phyloP scores from a whole-genome alignment of 2,797 vertebrate species.

The Nyctalus aviator region DNA sequence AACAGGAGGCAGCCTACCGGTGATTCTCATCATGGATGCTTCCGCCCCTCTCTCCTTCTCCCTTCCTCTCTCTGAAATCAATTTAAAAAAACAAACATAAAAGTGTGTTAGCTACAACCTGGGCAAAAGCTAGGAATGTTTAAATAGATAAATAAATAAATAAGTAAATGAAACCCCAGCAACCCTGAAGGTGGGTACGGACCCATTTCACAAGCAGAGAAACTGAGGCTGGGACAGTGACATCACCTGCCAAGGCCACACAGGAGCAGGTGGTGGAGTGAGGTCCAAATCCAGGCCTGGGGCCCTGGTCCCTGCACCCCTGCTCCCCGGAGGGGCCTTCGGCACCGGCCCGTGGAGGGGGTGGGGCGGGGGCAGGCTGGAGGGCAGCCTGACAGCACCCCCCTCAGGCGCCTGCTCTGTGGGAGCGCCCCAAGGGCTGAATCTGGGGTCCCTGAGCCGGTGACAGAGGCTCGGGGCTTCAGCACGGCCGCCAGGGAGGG shows the following conservation, averaged over 20 bases:
- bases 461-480: background rate
- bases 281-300: background rate
- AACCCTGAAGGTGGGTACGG: background rate
- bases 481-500: background rate
- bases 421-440: background rate
- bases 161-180: background rate
- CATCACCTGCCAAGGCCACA: background rate
- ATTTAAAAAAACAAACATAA: no score
- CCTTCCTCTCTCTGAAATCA: no score
- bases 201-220: background rate
- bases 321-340: background rate
- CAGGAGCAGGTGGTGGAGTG: background rate
- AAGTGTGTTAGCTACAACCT: no score
- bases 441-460: background rate
- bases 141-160: no score
- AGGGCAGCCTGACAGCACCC: background rate
- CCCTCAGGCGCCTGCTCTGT: background rate
- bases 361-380: no score
- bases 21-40: no score
- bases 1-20: background rate
- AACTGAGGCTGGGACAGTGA: background rate
- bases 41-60: background rate
- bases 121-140: no score
- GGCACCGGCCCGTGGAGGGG: background rate
- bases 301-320: background rate